Conservation (phyloP, 1,140 invertebrate species). For the Trissolcus basalis region DNA sequence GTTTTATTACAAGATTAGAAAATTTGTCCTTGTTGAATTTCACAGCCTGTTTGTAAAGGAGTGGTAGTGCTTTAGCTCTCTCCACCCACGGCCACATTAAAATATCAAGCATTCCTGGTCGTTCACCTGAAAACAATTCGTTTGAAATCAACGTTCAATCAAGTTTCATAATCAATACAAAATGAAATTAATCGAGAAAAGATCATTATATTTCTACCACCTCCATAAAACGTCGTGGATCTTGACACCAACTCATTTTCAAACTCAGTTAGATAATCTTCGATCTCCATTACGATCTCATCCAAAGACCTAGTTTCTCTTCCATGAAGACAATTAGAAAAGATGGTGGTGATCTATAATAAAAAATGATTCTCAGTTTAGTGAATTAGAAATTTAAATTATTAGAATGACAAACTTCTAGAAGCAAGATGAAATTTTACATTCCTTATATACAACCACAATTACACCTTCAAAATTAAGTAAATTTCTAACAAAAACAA, state of each 20-base stretch:
- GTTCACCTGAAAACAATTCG: constrained; percentile 52
- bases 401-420: too few species aligned
- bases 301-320: constrained; percentile 60
- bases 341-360: constrained; percentile 57
- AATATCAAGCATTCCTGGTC: constrained; percentile 63
- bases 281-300: constrained; percentile 60
- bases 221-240: constrained; percentile 64
- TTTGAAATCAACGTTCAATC: too few species aligned
- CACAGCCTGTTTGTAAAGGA: constrained; percentile 59
- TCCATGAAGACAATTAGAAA: constrained; percentile 60
- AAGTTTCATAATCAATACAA: too few species aligned
- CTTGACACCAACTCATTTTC: constrained; percentile 63
- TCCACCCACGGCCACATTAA: constrained; percentile 71
- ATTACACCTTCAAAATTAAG: too few species aligned
- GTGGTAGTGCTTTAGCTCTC: constrained; percentile 62
- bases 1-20: constrained; percentile 54
- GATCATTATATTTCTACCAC: constrained; percentile 27
- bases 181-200: neutral
- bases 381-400: too few species aligned
- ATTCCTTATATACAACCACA: too few species aligned
- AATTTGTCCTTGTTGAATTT: constrained; percentile 64
- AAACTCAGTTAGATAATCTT: constrained; percentile 60
- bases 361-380: constrained; percentile 1
- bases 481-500: too few species aligned
- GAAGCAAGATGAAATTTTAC: too few species aligned